Base-by-base conservation (phyloP, 1,140 invertebrate genomes). In the Rhagoletis zephyria region DNA sequence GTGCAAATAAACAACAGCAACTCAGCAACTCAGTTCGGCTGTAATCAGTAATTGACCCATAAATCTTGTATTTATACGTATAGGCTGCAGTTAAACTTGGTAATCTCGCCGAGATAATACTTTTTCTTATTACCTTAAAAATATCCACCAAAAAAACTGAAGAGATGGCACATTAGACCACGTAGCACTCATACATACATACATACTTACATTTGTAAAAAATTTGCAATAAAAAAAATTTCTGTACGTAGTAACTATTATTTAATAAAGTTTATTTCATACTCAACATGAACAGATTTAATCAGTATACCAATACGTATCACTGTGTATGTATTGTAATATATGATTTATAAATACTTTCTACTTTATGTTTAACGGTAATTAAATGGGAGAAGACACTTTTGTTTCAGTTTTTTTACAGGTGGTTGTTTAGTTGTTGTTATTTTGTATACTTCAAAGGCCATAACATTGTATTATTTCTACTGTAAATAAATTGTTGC, bases 231-330 rank as follows among this genome's bases (percentile, higher is more conserved):
- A 56, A 56, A 56, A 56, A 56, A 63, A 61, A 7, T 3, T 45
- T 86, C 63, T 63, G 16, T 63, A 61, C 42, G 16, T 63, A 61
- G 63, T 65, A 86, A 86, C 51, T 61, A 63, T 61, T 86, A 85
- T 86, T n/a, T 48, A 63, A 64, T 65, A 86, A 60, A 65, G 61
- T 86, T 86, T 65, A 86, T 65, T 86, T 86, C 77, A 85, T 56
- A 67, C 16, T 48, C 85, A 61, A 86, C 85, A 86, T 86, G 85
- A 86, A 86, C 85, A 86, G 85, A 60, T 61, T n/a, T 63, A 86
- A 86, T 86, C 59, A 63, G 59, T 64, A 86, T 60, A 65, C 63
- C 63, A 12, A 81, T 81, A 56, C 48, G 48, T 56, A 81, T 81
- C 48, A 56, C 74, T 81, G 74, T 56, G 48, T 56, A 10, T 81